Evolutionary conservation across 2,888 invertebrate species (phyloP).

Genomic region (Dasysyrphus albostriatus): DNA sequence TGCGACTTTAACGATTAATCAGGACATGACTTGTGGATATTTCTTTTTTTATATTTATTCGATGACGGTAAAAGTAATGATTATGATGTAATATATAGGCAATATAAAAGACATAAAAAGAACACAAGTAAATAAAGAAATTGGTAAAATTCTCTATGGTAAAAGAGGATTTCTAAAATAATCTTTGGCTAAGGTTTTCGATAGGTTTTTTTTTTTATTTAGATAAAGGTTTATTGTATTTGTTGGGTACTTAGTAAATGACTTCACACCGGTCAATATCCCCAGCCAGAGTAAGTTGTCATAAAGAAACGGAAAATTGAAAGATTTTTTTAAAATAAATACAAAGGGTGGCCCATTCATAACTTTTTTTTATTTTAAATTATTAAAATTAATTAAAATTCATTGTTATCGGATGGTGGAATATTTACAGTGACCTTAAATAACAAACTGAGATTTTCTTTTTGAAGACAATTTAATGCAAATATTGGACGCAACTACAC

Average conservation of each 20-base stretch:
- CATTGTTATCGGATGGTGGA: no score
- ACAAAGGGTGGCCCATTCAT: no score
- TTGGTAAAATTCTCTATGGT: neutral
- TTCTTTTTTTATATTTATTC: constrained; percentile 12
- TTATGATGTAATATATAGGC: constrained; percentile 11
- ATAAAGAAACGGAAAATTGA: no score
- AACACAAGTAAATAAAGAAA: constrained; percentile 4
- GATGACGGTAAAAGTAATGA: constrained; percentile 29
- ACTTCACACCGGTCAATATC: neutral
- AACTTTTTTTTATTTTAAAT: no score
- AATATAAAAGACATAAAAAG: neutral
- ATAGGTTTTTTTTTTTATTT: neutral
- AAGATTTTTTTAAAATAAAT: no score
- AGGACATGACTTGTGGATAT: constrained; percentile 33
- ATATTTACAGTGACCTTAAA: no score
- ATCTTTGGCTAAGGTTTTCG: neutral
- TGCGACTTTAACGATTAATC: constrained; percentile 60
- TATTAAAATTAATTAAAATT: no score
- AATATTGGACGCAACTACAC: no score
- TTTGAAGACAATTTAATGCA: no score
- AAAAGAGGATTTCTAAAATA: neutral
- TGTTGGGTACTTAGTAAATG: no score
- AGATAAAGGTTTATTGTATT: neutral
- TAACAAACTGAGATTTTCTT: no score
- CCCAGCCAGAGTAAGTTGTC: no score